phyloP scores from a whole-genome alignment of 2,888 invertebrate species.

The Cantharis nigra region DNA sequence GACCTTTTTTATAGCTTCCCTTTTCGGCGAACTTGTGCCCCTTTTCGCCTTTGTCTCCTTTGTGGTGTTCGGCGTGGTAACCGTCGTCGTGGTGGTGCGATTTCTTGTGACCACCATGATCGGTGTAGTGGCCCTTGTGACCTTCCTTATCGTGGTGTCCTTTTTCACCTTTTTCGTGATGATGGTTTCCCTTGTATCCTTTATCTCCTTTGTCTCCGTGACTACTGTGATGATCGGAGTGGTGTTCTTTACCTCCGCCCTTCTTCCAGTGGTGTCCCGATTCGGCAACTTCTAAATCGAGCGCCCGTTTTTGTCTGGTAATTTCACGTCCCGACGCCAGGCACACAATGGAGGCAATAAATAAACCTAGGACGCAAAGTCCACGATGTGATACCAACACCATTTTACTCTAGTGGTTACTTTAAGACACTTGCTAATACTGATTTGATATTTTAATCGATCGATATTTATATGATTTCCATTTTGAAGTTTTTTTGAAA shows the following conservation, averaged over 20 bases:
- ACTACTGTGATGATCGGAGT: slow-evolving; percentile 60
- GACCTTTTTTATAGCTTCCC: slow-evolving; percentile 82
- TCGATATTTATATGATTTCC: slow-evolving; percentile 46
- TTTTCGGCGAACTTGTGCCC: slow-evolving; percentile 68
- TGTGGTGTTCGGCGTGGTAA: slow-evolving; percentile 68
- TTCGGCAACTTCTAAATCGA: slow-evolving; percentile 31
- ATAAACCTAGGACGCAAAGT: slow-evolving; percentile 70
- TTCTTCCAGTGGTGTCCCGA: slow-evolving; percentile 56
- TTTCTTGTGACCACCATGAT: slow-evolving; percentile 66
- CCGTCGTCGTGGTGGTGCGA: slow-evolving; percentile 66
- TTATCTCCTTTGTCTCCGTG: slow-evolving; percentile 68
- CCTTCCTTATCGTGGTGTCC: slow-evolving; percentile 72
- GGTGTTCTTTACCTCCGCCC: slow-evolving; percentile 63
- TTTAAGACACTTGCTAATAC: slow-evolving; percentile 36
- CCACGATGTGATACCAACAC: slow-evolving; percentile 56
- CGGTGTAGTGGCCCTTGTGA: slow-evolving; percentile 66
- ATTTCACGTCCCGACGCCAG: slow-evolving; percentile 60
- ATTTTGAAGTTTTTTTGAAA: slow-evolving; percentile 40
- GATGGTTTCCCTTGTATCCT: slow-evolving; percentile 68
- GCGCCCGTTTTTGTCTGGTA: slow-evolving; percentile 57
- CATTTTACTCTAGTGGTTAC: slow-evolving; percentile 17
- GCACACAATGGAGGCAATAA: slow-evolving; percentile 56
- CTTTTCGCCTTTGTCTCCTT: slow-evolving; percentile 71
- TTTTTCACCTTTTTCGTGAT: slow-evolving; percentile 65
- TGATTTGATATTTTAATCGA: slow-evolving; percentile 35